Evolutionary conservation across 2,888 invertebrate species (phyloP).

Genomic region (Brachyopa scutellaris): DNA sequence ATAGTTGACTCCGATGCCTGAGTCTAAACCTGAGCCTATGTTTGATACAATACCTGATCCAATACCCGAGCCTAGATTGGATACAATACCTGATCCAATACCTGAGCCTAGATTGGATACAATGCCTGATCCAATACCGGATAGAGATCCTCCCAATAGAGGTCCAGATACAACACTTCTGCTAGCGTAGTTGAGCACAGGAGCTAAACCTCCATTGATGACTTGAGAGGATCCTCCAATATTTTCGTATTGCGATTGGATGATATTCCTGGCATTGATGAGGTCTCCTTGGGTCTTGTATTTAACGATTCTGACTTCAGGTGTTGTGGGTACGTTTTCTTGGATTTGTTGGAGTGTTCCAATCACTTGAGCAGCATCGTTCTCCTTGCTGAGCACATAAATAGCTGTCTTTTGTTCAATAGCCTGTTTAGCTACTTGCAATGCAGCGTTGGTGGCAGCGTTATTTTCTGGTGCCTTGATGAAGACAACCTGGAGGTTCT

Average conservation of each 20-base stretch:
- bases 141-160: no score
- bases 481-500: constrained; percentile 79
- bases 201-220: constrained; percentile 74
- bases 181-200: constrained; percentile 77
- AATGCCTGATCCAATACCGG: no score
- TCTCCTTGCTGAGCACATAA: constrained; percentile 79
- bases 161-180: no score
- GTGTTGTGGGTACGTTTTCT: constrained; percentile 69
- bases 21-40: no score
- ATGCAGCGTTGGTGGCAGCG: constrained; percentile 78
- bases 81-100: no score
- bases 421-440: constrained; percentile 78
- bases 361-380: constrained; percentile 77
- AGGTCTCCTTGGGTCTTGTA: constrained; percentile 74
- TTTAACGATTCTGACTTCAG: constrained; percentile 74
- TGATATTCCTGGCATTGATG: constrained; percentile 66
- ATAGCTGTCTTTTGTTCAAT: constrained; percentile 80
- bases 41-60: no score
- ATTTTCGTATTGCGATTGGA: constrained; percentile 73
- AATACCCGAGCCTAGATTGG: no score
- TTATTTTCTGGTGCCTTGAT: constrained; percentile 80
- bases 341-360: constrained; percentile 74
- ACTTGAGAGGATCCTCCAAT: constrained; percentile 68
- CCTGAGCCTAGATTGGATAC: no score
- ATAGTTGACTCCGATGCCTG: no score